phyloP scores from a whole-genome alignment of 1,140 invertebrate species.

The Colletes gigas region DNA sequence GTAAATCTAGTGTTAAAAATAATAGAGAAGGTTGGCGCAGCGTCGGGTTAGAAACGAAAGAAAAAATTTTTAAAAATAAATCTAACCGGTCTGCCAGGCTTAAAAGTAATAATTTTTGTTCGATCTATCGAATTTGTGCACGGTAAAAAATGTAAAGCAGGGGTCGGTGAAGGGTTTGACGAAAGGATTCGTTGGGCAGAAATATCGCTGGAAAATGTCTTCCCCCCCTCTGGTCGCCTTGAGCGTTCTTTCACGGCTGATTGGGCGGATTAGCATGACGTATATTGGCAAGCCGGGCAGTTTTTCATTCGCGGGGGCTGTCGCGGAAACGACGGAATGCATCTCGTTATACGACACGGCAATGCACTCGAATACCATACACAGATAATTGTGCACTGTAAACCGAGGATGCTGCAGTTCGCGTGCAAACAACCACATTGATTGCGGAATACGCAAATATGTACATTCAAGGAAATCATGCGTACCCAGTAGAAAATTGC shows the following conservation, averaged over 20 bases:
- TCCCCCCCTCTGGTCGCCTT: background rate
- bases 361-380: slow-evolving; percentile 1
- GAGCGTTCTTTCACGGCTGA: background rate
- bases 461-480: slow-evolving; percentile 39
- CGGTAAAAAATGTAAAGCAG: too few species aligned
- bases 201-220: too few species aligned
- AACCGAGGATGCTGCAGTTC: slow-evolving; percentile 1
- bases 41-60: too few species aligned
- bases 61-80: too few species aligned
- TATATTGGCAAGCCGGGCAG: slow-evolving; percentile 10
- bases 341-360: background rate
- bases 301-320: slow-evolving; percentile 16
- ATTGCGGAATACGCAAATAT: slow-evolving; percentile 40
- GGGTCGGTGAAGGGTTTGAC: too few species aligned
- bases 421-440: slow-evolving; percentile 41
- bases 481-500: background rate
- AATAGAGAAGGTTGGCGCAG: too few species aligned
- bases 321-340: background rate
- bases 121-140: too few species aligned
- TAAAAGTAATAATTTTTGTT: too few species aligned
- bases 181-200: too few species aligned
- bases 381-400: slow-evolving; percentile 28
- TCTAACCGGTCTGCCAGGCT: too few species aligned
- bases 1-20: too few species aligned
- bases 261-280: slow-evolving; percentile 34